Conservation (phyloP, 92 coral and sea anemone species). For the Zoanthus gigantus region DNA sequence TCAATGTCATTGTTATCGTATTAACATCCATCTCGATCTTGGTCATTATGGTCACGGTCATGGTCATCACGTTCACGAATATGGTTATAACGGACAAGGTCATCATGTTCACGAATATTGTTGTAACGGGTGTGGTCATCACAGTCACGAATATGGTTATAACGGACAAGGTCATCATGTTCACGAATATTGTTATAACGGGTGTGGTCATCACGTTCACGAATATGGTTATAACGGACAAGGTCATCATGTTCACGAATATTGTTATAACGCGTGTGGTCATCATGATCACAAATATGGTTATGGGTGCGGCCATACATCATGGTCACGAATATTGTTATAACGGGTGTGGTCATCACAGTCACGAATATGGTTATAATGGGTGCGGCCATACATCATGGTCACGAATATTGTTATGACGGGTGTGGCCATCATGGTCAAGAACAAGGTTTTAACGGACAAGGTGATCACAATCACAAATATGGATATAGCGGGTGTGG, state of each 20-base stretch:
- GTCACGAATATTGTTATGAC: neutral
- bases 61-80: neutral
- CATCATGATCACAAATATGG: neutral
- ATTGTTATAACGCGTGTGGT: no score
- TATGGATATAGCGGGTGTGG: no score
- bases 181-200: neutral
- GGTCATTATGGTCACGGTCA: neutral
- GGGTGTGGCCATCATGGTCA: neutral
- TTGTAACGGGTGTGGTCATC: neutral
- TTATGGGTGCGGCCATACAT: neutral
- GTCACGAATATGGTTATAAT: neutral
- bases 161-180: neutral
- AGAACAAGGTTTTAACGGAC: no score
- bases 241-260: no score
- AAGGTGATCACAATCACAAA: no score
- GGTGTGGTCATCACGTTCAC: neutral
- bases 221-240: no score
- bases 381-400: neutral
- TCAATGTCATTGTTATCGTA: neutral
- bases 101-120: neutral
- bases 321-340: neutral
- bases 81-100: neutral
- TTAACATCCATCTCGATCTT: neutral
- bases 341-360: neutral
- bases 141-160: neutral